phyloP scores from a whole-genome alignment of 2,797 vertebrate species.

The Acanthurus lineatus region DNA sequence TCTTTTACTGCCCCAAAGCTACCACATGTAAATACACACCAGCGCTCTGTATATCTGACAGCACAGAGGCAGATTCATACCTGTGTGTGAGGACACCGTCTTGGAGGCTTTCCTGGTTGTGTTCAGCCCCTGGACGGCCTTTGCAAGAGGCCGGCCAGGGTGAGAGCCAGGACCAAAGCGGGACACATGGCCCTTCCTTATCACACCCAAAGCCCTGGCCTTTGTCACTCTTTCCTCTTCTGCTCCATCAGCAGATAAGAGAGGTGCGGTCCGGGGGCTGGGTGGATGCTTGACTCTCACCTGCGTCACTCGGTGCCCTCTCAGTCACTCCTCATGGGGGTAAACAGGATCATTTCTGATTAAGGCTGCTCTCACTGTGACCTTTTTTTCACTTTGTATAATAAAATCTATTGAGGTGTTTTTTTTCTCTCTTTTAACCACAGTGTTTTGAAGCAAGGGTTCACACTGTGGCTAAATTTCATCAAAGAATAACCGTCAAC shows the following conservation, averaged over 20 bases:
- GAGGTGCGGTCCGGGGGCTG: constrained; percentile 79
- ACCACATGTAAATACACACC: constrained; percentile 57
- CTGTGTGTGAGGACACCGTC: constrained; percentile 85
- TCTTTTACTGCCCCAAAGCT: constrained; percentile 51
- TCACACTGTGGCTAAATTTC: background rate
- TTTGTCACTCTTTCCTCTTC: constrained; percentile 85
- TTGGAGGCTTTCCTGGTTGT: constrained; percentile 78
- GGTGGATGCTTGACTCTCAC: constrained; percentile 87
- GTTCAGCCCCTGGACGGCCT: constrained; percentile 88
- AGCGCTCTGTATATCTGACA: constrained; percentile 54
- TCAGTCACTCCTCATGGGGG: constrained; percentile 77
- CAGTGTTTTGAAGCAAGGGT: constrained; percentile 9
- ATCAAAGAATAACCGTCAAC: background rate
- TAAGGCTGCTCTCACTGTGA: constrained; percentile 65
- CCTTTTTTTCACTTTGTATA: constrained; percentile 49
- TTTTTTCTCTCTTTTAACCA: background rate
- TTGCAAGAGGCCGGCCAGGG: constrained; percentile 74
- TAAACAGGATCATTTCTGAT: constrained; percentile 74
- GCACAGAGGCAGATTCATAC: constrained; percentile 80
- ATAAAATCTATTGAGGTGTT: constrained; percentile 7
- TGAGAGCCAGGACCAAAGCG: constrained; percentile 61
- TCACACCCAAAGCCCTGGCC: constrained; percentile 89
- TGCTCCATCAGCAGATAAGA: constrained; percentile 77
- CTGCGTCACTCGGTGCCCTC: constrained; percentile 88
- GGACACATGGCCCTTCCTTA: constrained; percentile 89